A percentile compares a stretch with the other conserved stretches of the same genome.
Evolutionary conservation across 2,113 vertebrate genomes (phyloP).

Genomic region (Otocyon megalotis): DNA sequence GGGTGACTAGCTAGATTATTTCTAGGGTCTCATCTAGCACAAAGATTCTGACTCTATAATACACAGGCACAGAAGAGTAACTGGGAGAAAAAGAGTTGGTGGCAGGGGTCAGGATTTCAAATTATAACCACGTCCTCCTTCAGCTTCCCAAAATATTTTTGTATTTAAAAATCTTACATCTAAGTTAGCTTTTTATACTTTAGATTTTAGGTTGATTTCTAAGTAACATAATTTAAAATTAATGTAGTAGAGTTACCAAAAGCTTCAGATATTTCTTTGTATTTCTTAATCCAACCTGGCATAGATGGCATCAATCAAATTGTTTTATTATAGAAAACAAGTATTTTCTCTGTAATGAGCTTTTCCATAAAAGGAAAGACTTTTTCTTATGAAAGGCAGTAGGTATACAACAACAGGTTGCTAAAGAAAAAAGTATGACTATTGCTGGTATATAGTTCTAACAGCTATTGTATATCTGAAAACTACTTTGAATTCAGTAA

Average conservation of each 20-base stretch:
- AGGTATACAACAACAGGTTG: conserved; percentile 52
- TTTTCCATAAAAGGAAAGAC: not conserved
- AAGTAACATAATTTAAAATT: conserved; percentile 77
- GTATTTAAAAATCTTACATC: conserved; percentile 50
- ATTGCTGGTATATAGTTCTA: conserved; percentile 61
- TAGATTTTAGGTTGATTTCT: conserved; percentile 65
- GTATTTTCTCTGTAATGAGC: conserved; percentile 57
- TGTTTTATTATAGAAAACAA: conserved; percentile 73
- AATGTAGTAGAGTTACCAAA: conserved; percentile 62
- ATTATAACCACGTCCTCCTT: conserved; percentile 26
- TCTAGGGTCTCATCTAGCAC: conserved; percentile 37
- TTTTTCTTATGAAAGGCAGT: conserved; percentile 34
- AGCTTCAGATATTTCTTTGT: conserved; percentile 23
- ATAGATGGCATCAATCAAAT: conserved; percentile 36
- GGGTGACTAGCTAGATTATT: not conserved
- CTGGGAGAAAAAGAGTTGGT: conserved; percentile 40
- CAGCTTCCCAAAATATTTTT: conserved; percentile 34
- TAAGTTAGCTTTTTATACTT: conserved; percentile 65
- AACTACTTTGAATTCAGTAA: conserved; percentile 72
- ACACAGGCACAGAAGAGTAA: conserved; percentile 64
- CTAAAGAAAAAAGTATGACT: conserved; percentile 22
- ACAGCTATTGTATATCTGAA: conserved; percentile 47
- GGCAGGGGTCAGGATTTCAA: conserved; percentile 61
- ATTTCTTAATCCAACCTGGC: conserved; percentile 37
- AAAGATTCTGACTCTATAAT: conserved; percentile 46